Evolutionary conservation across 1,140 invertebrate species (phyloP).

Genomic region (Oedothorax gibbosus): DNA sequence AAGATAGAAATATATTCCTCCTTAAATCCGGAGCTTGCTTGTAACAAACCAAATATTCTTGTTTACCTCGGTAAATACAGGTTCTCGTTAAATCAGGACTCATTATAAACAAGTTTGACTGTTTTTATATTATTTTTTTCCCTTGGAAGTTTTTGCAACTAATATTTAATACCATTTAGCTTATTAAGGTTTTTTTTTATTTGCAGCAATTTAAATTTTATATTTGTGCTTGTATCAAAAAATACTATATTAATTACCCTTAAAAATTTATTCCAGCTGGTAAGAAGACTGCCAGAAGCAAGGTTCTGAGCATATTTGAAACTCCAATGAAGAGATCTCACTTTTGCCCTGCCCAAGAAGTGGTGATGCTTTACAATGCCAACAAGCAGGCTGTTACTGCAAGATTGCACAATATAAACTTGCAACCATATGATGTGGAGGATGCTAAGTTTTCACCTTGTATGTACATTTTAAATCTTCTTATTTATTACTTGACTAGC

Average conservation of each 20-base stretch:
- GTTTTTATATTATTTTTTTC: no score
- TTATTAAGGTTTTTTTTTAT: no score
- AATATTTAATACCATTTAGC: no score
- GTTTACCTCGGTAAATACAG: no score
- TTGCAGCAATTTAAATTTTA: background rate
- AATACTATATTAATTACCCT: background rate
- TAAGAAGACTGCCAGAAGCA: constrained; percentile 59
- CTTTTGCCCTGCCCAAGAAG: constrained; percentile 71
- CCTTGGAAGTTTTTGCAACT: no score
- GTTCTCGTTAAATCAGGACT: no score
- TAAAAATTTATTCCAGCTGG: constrained; percentile 37
- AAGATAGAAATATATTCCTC: no score
- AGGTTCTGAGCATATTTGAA: constrained; percentile 76
- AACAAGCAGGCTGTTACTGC: constrained; percentile 44
- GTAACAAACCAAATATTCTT: no score
- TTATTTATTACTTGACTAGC: background rate
- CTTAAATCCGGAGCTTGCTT: no score
- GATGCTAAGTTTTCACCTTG: constrained; percentile 74
- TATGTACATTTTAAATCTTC: constrained; percentile 61
- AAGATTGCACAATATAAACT: constrained; percentile 70
- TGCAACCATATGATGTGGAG: constrained; percentile 78
- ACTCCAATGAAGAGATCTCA: constrained; percentile 88
- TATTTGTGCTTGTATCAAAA: background rate
- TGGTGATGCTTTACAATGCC: constrained; percentile 55
- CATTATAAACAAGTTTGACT: no score